Base-by-base conservation (phyloP, 2,888 invertebrate genomes). In the Frankliniella fusca region DNA sequence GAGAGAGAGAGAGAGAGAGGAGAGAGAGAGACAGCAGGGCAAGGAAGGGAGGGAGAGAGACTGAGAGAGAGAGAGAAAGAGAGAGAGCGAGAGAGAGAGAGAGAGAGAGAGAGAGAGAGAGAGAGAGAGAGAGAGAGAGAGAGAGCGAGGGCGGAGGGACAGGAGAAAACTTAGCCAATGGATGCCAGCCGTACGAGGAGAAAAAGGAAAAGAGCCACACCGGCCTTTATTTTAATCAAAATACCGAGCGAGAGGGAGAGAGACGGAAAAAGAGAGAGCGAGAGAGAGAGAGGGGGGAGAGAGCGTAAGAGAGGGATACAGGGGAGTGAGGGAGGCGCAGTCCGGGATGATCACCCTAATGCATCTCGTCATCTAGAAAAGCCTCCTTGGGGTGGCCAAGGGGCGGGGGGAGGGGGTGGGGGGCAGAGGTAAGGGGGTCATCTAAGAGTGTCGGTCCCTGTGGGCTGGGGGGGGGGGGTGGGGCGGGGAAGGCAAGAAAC, bases 261-360 rank as follows among this genome's bases (percentile, higher is more conserved):
- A 54, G 54, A 54, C 5, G 8, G 54, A 54, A 9, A 54, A 9
- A 54, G 54, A 54, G 54, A 54, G 54, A 54, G 54, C 3, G 54
- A 54, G 54, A 54, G 54, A 54, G 54, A 54, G 54, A 54, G 54
- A 54, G 54, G n/a, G n/a, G n/a, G n/a, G n/a, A n/a, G n/a, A n/a
- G n/a, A n/a, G n/a, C n/a, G n/a, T n/a, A n/a, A 54, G 54, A 54
- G 54, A 54, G 54, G 8, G 54, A 54, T 3, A 54, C 5, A 54
- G 54, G 54, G 54, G 54, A 9, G 54, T 5, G 54, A 54, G 54
- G 54, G 54, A 9, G 54, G 54, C 8, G 8, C 18, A 15, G 54
- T 7, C 8, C 2, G 18, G 54, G 15, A 38, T 12, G 54, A 54
- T 15, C 18, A 54, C 54, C 54, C 54, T 18, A 54, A 15, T 54